Evolutionary conservation across 2,797 vertebrate genomes (phyloP).

Genomic region (Serranus cabrilla): DNA sequence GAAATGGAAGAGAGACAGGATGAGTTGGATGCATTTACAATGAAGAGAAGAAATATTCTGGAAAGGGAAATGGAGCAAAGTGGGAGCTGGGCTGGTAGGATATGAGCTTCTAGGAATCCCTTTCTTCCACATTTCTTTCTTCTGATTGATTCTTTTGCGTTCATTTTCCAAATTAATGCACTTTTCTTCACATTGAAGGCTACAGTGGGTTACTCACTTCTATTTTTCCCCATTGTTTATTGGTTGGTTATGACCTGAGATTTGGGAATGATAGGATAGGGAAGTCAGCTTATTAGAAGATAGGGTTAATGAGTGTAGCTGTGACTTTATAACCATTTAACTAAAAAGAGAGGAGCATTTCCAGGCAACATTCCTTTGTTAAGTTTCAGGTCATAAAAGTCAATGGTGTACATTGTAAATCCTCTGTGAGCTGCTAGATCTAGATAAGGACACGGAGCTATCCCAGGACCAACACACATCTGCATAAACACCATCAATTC

Average conservation of each 20-base stretch:
- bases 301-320: no score
- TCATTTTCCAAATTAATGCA: not conserved
- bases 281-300: no score
- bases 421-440: no score
- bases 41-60: not conserved
- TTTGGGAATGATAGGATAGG: no score
- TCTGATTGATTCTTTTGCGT: not conserved
- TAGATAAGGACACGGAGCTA: no score
- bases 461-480: no score
- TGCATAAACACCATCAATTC: no score
- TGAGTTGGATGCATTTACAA: slow-evolving; percentile 2
- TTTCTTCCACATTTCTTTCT: not conserved
- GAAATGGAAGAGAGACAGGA: not conserved
- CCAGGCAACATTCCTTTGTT: no score
- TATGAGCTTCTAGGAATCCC: not conserved
- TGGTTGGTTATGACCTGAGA: not conserved
- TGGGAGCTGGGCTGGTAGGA: not conserved
- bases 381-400: no score
- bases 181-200: not conserved
- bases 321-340: no score
- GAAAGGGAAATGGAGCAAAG: not conserved
- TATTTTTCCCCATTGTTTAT: not conserved
- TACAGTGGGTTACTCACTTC: not conserved
- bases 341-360: no score
- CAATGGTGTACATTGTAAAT: no score